Conservation (phyloP, 2,797 vertebrate genomes). For the Taenioides sp. region DNA sequence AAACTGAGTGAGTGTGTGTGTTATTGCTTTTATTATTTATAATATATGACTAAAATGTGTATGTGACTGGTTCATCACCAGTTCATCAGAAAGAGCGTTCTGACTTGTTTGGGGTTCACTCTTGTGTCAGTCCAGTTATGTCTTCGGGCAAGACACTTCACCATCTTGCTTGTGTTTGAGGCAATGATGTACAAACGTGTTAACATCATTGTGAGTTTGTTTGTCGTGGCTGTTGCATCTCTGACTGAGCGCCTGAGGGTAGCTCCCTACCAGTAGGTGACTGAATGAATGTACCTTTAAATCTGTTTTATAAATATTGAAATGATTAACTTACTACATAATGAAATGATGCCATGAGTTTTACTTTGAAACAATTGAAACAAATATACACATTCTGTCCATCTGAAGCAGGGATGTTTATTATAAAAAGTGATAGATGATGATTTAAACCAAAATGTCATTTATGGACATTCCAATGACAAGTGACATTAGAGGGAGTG, state of each 20-base stretch:
- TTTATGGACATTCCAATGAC: constrained; percentile 68
- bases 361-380: neutral
- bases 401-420: neutral
- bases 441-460: constrained; percentile 64
- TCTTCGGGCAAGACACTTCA: neutral
- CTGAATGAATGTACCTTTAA: neutral
- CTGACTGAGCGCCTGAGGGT: neutral
- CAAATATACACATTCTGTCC: neutral
- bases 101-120: neutral
- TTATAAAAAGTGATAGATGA: constrained; percentile 35
- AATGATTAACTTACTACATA: neutral
- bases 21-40: neutral
- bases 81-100: neutral
- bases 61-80: neutral
- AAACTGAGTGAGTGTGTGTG: neutral
- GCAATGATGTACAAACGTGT: neutral
- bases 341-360: neutral
- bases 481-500: constrained; percentile 63
- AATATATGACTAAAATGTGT: neutral
- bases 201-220: neutral
- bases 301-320: neutral
- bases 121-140: neutral
- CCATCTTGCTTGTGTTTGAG: neutral
- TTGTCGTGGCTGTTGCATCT: neutral
- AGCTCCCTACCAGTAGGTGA: neutral